A percentile compares a stretch with the other conserved stretches of the same genome.
Evolutionary conservation across 2,797 vertebrate genomes (phyloP).

Genomic region (Clarias laeviceps): DNA sequence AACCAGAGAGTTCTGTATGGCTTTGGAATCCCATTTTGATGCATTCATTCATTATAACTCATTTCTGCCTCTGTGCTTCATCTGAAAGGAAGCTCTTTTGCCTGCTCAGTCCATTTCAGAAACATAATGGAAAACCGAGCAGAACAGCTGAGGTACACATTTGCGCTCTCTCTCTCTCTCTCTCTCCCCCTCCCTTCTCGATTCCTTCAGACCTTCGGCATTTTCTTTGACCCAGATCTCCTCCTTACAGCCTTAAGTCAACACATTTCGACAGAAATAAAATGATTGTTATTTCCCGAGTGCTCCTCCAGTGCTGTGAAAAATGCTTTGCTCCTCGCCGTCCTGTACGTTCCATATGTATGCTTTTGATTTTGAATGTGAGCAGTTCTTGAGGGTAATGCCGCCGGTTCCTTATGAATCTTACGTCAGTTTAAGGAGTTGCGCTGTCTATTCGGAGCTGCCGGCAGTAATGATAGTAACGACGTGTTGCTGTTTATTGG

Average conservation of each 20-base stretch:
- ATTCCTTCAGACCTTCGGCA: slow-evolving; percentile 30
- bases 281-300: slow-evolving; percentile 49
- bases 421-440: background rate
- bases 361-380: background rate
- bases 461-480: background rate
- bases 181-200: slow-evolving; percentile 9
- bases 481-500: background rate
- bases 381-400: background rate
- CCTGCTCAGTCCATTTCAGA: slow-evolving; percentile 62
- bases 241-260: slow-evolving; percentile 43
- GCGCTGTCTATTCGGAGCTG: background rate
- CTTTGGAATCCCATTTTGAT: slow-evolving; percentile 58
- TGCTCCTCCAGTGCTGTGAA: slow-evolving; percentile 10
- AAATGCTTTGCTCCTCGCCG: background rate
- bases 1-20: slow-evolving; percentile 41
- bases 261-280: slow-evolving; percentile 55
- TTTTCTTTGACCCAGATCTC: slow-evolving; percentile 56
- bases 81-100: slow-evolving; percentile 62
- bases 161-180: slow-evolving; percentile 41
- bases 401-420: background rate
- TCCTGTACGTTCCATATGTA: background rate
- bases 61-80: slow-evolving; percentile 57
- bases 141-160: slow-evolving; percentile 62
- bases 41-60: slow-evolving; percentile 61
- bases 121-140: slow-evolving; percentile 60